These are phyloP conservation scores for Neodon shergylaensis DNA, from an alignment of 2,113 vertebrate genomes.

Conservation along the genomic window DNA sequence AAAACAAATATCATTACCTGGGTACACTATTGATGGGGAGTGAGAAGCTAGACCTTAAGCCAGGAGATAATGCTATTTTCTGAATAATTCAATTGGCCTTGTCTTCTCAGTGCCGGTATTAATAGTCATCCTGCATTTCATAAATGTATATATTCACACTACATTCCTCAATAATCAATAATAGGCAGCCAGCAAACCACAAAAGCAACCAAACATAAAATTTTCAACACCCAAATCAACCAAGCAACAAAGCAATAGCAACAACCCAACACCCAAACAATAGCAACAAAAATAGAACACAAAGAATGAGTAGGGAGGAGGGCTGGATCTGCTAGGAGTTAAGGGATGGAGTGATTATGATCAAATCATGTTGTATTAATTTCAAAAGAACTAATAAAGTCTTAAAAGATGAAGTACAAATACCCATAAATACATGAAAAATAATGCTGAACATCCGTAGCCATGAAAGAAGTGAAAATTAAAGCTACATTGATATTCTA, in stretches of 20 bases:
- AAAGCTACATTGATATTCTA: neutral
- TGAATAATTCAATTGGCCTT: neutral
- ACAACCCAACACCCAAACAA: no score
- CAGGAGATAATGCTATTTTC: neutral
- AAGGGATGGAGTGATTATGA: neutral
- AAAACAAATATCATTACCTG: neutral
- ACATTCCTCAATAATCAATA: neutral
- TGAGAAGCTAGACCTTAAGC: neutral
- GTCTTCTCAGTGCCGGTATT: no score
- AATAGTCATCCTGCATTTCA: neutral
- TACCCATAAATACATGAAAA: neutral
- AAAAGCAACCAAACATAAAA: neutral
- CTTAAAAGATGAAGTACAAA: neutral
- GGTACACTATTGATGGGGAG: neutral
- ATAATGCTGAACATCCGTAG: neutral
- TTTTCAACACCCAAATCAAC: neutral
- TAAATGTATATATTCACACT: neutral
- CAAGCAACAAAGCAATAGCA: no score
- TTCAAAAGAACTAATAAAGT: neutral
- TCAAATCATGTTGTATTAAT: neutral
- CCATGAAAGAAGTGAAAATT: neutral
- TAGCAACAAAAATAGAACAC: neutral
- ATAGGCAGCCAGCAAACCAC: neutral
- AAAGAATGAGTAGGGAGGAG: neutral
- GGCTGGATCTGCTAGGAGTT: neutral